A percentile compares a stretch with the other conserved stretches of the same genome.
Evolutionary conservation across 92 coral and sea anemone species (phyloP).

Genomic region (Parazoanthus swiftii): DNA sequence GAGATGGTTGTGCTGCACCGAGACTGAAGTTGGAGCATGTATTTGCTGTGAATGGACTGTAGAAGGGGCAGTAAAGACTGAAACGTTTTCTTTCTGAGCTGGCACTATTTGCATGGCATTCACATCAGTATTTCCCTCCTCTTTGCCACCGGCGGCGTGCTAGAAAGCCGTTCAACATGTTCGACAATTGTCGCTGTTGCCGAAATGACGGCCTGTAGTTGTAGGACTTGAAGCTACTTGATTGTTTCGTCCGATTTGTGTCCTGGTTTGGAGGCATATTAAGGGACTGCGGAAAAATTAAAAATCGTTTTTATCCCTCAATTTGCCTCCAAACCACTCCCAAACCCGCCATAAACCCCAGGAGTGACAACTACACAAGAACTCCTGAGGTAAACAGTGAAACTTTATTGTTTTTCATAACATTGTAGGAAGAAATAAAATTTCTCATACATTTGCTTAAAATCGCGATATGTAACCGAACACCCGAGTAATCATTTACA

Average conservation of each 20-base stretch:
- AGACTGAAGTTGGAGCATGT: background rate
- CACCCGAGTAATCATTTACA: too few relatives aligned
- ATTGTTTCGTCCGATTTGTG: slow-evolving; percentile 48
- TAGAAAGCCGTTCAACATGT: background rate
- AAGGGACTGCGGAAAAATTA: too few relatives aligned
- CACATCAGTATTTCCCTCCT: background rate
- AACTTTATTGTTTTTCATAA: too few relatives aligned
- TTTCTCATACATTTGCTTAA: too few relatives aligned
- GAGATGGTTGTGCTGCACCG: slow-evolving; percentile 1
- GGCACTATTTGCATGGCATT: slow-evolving; percentile 9
- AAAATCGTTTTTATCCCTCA: too few relatives aligned
- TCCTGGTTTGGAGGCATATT: too few relatives aligned
- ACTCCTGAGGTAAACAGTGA: too few relatives aligned
- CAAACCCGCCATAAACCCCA: too few relatives aligned
- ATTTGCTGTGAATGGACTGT: background rate
- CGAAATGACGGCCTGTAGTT: slow-evolving; percentile 52
- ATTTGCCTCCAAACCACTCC: too few relatives aligned
- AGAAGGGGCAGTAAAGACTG: background rate
- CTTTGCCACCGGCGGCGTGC: background rate
- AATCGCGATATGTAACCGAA: too few relatives aligned
- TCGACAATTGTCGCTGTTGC: background rate
- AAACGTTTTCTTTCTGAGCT: background rate
- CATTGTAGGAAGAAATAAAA: too few relatives aligned
- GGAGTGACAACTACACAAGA: too few relatives aligned
- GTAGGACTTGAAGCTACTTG: slow-evolving; percentile 53